A percentile compares a stretch with the other conserved stretches of the same genome.
Evolutionary conservation across 2,113 vertebrate species (phyloP).

Genomic region (Morone chrysops): DNA sequence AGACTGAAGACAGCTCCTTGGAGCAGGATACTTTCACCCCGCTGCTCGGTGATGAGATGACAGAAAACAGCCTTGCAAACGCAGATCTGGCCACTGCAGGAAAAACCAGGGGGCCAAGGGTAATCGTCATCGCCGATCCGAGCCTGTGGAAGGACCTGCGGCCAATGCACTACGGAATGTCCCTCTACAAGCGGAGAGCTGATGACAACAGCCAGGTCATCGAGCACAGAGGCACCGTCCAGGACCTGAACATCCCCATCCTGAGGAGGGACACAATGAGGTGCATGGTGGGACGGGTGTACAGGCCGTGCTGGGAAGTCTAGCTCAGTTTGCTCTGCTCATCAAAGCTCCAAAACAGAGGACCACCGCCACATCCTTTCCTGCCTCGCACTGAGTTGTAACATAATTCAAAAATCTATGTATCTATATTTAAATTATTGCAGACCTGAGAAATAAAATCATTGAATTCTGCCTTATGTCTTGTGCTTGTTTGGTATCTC

Average conservation of each 20-base stretch:
- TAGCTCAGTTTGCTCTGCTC: conserved; percentile 60
- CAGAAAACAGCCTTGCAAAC: conserved; percentile 44
- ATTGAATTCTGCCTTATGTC: conserved; percentile 42
- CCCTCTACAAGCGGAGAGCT: conserved; percentile 68
- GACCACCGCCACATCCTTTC: conserved; percentile 8
- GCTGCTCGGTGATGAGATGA: conserved; percentile 62
- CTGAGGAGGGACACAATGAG: conserved; percentile 84
- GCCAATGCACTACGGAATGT: conserved; percentile 55
- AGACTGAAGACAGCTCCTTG: conserved; percentile 65
- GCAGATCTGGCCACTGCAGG: not conserved
- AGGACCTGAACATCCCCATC: conserved; percentile 73
- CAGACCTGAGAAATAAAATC: conserved; percentile 70
- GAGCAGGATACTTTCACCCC: conserved; percentile 72
- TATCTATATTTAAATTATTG: conserved; percentile 35
- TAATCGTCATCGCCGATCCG: conserved; percentile 76
- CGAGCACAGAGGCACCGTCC: conserved; percentile 60
- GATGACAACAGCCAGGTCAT: conserved; percentile 59
- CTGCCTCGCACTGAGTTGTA: conserved; percentile 36
- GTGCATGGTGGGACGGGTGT: conserved; percentile 88
- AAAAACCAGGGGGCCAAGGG: conserved; percentile 52
- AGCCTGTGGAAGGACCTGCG: conserved; percentile 76
- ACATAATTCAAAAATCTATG: conserved; percentile 42
- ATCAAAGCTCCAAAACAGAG: not conserved
- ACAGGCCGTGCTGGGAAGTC: conserved; percentile 86
- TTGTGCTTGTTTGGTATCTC: conserved; percentile 25